These are phyloP conservation scores for Anguilla marmorata DNA, from an alignment of 2,797 vertebrate species.

Conservation along the genomic window DNA sequence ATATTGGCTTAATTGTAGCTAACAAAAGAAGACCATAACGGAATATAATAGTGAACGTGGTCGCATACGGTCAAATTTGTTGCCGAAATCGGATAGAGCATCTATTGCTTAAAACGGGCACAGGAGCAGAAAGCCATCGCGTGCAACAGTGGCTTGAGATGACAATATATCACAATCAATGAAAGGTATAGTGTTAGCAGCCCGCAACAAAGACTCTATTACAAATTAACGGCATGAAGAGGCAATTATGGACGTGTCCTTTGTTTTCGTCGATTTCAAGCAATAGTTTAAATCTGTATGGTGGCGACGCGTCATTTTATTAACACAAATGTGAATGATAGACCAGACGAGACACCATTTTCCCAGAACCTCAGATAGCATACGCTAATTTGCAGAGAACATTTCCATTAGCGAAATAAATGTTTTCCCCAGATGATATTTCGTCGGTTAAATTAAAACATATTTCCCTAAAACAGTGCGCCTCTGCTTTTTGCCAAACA, in stretches of 20 bases:
- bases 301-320: neutral
- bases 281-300: neutral
- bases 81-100: neutral
- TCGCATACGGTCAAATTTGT: neutral
- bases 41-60: neutral
- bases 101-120: neutral
- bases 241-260: neutral
- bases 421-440: neutral
- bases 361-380: neutral
- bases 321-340: neutral
- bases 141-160: neutral
- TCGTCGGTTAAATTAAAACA: neutral
- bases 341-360: neutral
- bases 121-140: slow-evolving; percentile 7
- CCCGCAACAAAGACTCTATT: neutral
- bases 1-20: neutral
- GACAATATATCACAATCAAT: neutral
- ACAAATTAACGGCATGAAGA: neutral
- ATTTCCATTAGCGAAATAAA: neutral
- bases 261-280: neutral
- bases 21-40: neutral
- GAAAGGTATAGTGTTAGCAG: neutral
- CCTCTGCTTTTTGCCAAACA: neutral
- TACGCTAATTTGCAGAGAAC: neutral
- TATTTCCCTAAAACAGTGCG: neutral